These are phyloP conservation scores for Pammene fasciana DNA, from an alignment of 2,888 invertebrate species.

Conservation along the genomic window DNA sequence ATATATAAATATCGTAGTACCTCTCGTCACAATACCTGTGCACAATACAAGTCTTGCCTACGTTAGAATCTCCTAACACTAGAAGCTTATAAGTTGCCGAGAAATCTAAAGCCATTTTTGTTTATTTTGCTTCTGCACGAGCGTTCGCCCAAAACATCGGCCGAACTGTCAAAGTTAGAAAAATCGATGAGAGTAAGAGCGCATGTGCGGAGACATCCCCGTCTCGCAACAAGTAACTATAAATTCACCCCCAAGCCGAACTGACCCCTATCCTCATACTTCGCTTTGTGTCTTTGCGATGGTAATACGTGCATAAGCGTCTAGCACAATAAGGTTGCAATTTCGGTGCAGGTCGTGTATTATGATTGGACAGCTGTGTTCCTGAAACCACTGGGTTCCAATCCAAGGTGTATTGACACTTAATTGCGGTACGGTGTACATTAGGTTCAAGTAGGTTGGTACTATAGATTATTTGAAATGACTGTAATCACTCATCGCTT, in stretches of 20 bases:
- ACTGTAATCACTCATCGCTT: conserved; percentile 9
- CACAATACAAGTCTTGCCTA: conserved; percentile 95
- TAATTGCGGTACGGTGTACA: conserved; percentile 22
- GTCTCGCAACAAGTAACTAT: conserved; percentile 65
- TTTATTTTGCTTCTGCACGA: conserved; percentile 75
- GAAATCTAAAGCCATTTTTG: conserved; percentile 91
- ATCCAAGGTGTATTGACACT: conserved; percentile 37
- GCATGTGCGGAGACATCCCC: conserved; percentile 70
- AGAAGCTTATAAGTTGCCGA: conserved; percentile 94
- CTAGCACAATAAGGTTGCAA: conserved; percentile 9
- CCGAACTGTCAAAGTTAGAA: conserved; percentile 79
- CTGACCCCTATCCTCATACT: neutral
- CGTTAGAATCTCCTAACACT: conserved; percentile 94
- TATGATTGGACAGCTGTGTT: conserved; percentile 37
- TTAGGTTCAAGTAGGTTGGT: no score
- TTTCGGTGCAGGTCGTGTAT: conserved; percentile 4
- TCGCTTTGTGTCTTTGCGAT: neutral
- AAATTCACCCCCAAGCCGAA: conserved; percentile 42
- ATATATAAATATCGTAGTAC: conserved; percentile 95
- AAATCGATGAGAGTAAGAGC: conserved; percentile 76
- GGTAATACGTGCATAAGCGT: neutral
- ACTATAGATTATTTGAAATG: conserved; percentile 4
- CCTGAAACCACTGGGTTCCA: conserved; percentile 15
- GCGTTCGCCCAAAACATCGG: conserved; percentile 74
- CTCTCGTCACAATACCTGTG: conserved; percentile 95